A percentile compares a stretch with the other conserved stretches of the same genome.
phyloP scores from a whole-genome alignment of 2,797 vertebrate genomes.

The Bovichtus diacanthus region DNA sequence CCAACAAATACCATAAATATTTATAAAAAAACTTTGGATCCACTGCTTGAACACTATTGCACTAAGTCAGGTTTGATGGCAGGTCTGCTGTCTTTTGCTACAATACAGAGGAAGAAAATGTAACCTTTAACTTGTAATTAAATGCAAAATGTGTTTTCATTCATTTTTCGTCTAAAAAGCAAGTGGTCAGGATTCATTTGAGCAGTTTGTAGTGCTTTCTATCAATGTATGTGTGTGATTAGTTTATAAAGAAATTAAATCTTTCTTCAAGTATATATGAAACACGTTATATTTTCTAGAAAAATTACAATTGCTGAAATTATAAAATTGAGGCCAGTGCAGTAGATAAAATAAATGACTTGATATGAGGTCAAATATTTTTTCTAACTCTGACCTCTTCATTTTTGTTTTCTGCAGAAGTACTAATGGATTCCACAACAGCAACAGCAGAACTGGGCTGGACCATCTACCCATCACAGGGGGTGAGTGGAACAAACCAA shows the following conservation, averaged over 20 bases:
- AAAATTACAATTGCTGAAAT: background rate
- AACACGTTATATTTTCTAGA: background rate
- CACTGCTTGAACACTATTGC: no score
- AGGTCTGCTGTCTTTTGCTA: no score
- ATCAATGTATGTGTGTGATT: background rate
- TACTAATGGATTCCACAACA: conserved; percentile 96
- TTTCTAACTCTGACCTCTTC: background rate
- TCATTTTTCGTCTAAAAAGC: background rate
- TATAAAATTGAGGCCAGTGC: background rate
- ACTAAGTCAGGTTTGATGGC: no score
- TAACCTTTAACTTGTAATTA: no score
- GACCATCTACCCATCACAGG: conserved; percentile 92
- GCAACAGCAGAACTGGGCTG: conserved; percentile 97
- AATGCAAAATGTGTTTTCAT: background rate
- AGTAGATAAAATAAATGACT: background rate
- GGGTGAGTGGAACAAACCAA: conserved; percentile 86
- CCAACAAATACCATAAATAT: no score
- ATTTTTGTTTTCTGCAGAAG: conserved; percentile 84
- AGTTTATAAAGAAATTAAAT: background rate
- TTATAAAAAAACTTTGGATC: no score
- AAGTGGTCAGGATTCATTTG: background rate
- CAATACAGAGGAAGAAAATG: no score
- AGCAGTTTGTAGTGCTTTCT: no score
- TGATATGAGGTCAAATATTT: background rate
- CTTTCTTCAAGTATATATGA: background rate